Base-by-base conservation (phyloP, 2,113 vertebrate species). In the Lethenteron reissneri region DNA sequence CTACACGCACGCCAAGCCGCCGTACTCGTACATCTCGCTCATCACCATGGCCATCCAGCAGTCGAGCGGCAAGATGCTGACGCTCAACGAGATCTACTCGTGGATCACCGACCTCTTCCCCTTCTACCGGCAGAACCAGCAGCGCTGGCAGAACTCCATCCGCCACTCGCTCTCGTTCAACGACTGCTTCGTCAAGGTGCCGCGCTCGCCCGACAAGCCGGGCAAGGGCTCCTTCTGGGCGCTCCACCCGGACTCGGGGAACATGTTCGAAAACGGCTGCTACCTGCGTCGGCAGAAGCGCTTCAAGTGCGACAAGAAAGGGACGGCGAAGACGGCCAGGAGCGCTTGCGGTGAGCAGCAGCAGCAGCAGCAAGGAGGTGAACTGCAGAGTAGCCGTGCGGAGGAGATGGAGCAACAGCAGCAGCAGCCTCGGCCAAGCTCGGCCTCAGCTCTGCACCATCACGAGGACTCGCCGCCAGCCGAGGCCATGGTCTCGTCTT, bases 231-330 rank as follows among this genome's bases (percentile, higher is more conserved):
- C 75, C n/a, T 77, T 76, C 57, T 77, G 77, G 77, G 70, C 75
- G 56, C 74, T 77, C 19, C 75, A 77, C 59, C 77, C 77, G 0
- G 92, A 97, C 80, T 96, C 92, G 0, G 92, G 92, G 72, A 99
- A 99, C 84, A 99, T 97, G 94, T 97, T 97, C 9, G 94, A 97
- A 79, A 99, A 99, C 3, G 92, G 94, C 79, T 97, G 94, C 79
- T 99, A 95, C 82, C 79, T 95, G 75, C 89, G 92, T 11, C 85
- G 92, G 71, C 91, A 96, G 81, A 97, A 99, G 78, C 86, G 94
- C 77, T 97, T 97, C 80, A 99, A 99, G 76, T 96, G 91, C 3
- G 91, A 96, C 58, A 88, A 87, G 72, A 77, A 78, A 0, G 77
- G 78, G 0, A 91, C 91, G 74, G 77, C 82, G 12, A 41, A 76